Evolutionary conservation across 2,113 vertebrate species (phyloP).

Genomic region (Pelmatolapia mariae): DNA sequence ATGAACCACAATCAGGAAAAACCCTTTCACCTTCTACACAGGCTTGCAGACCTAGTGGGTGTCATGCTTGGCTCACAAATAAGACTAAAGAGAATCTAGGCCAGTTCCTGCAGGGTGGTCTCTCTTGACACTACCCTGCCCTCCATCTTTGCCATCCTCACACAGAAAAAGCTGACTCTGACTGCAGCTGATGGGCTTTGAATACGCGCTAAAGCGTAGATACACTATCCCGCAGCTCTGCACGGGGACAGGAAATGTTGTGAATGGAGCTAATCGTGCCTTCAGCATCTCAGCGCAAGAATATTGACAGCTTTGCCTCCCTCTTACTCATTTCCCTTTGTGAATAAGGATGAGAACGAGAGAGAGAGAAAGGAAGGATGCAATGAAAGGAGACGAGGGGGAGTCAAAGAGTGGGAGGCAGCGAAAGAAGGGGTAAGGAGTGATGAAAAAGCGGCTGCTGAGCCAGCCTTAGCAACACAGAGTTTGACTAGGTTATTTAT

Average conservation of each 20-base stretch:
- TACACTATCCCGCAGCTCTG: not conserved
- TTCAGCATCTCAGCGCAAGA: not conserved
- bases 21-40: not conserved
- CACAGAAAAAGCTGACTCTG: not conserved
- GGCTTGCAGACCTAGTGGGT: not conserved
- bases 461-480: conserved; percentile 77
- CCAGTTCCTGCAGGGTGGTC: not conserved
- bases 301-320: not conserved
- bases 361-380: not conserved
- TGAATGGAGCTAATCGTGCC: conserved; percentile 27
- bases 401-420: not conserved
- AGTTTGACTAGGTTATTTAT: conserved; percentile 74
- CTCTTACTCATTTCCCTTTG: not conserved
- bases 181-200: not conserved
- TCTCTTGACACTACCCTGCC: not conserved
- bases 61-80: not conserved
- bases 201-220: not conserved
- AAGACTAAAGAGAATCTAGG: not conserved
- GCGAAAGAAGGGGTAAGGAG: conserved; percentile 24
- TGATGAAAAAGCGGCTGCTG: conserved; percentile 57
- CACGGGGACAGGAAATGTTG: conserved; percentile 7
- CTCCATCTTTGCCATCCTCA: not conserved
- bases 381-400: not conserved
- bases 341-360: not conserved
- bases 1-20: not conserved